Evolutionary conservation across 2,113 vertebrate species (phyloP), one percentile per base, ranked within the genome.

Genomic region (Clarias batrachus): DNA sequence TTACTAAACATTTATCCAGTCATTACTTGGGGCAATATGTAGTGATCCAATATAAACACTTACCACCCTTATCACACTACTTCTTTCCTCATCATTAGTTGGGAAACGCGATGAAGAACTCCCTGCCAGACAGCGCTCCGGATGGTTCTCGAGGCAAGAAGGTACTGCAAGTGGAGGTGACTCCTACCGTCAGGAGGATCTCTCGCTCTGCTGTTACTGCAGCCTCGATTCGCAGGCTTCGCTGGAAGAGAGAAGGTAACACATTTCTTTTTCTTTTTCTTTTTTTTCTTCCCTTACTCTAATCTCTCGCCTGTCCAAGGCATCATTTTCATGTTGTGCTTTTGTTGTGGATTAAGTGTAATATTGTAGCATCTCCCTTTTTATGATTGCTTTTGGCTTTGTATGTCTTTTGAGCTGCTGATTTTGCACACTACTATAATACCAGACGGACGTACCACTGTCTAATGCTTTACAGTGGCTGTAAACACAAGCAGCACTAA

Each of bases 211-310:
- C 97, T 27, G 96, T 99, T 92, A 99, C 98, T 84, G 98, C 98
- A 4, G 98, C 98, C 86, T 99, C 98, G 41, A 99, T 99, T 90
- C 97, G 98, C 48, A 96, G 98, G 33, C 97, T 99, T 91, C 96
- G 98, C 91, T 99, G 98, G 98, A 98, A 97, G 92, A 96, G 97
- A 95, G 98, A 98, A 95, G 98, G 98, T 99, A 93, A 94, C 92
- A 56, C 57, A 5, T 71, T 25, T 41, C 8, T 23, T 60, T 71
- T 25, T 66, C 13, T 33, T 30, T 7, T 60, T 6, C 30, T 23
- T 4, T 63, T 23, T 19, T 10, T 30, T 60, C 27, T 76, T 12
- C 17, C 48, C 0, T 9, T 16, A 4, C 12, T 41, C 63, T 57
- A 57, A 27, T n/a, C 3, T 80, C 19, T 71, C 19, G 3, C 56